Evolutionary conservation across 2,888 invertebrate species (phyloP), one percentile per base, ranked within the genome.

Genomic region (Melinaea menophilus): DNA sequence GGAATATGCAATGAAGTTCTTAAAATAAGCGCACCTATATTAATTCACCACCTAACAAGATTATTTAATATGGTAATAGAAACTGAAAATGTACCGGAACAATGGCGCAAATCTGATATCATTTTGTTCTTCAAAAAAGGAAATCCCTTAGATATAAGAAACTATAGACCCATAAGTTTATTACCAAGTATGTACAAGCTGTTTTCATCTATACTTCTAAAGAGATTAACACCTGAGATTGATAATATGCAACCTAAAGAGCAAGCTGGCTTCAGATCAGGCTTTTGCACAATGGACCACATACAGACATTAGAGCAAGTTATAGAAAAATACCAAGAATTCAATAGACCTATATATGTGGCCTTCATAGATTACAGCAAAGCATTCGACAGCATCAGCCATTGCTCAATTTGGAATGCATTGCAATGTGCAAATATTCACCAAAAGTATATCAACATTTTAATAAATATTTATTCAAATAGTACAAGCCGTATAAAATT

Each of bases 291-390:
- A 46, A 51, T 63, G 2, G 66, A 69, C 51, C 64, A 22, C 22
- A 22, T 22, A 22, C 22, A 1, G 22, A 22, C 22, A 22, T 22
- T 22, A 22, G 1, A 22, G 65, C 46, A 63, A 51, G 5, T 66
- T 0, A 67, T 69, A 51, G 68, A 69, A 59, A 69, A 69, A 61
- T 71, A 64, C 41, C 47, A 45, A 47, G 68, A 69, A 56, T 54
- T 54, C 22, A 59, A 61, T 11, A 56, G 57, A 37, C 59, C 63
- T 0, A 37, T 65, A 22, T 1, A 22, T 22, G 22, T 22, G 22
- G 22, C 22, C 22, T 22, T 22, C 22, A 22, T 22, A 22, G 22
- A 22, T 22, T 22, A 22, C 22, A 22, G 22, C 22, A 22, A 22
- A 22, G 22, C 22, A 22, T 22, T 22, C 22, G 22, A 22, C 22